A percentile compares a stretch with the other conserved stretches of the same genome.
Evolutionary conservation across 2,888 invertebrate species (phyloP).

Genomic region (Chaetoderma sp.): DNA sequence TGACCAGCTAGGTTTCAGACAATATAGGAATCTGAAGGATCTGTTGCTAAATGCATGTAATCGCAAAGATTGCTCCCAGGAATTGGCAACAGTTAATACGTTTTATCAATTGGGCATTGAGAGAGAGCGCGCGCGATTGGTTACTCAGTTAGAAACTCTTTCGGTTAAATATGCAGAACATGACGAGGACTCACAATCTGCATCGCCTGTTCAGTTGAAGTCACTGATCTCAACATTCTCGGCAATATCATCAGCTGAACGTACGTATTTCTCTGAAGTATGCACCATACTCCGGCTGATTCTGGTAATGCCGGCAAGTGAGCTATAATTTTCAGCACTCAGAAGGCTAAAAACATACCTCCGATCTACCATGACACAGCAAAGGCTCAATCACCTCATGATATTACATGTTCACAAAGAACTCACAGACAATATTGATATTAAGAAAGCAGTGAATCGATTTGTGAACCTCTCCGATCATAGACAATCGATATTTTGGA

Average conservation of each 20-base stretch:
- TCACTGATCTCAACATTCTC: neutral
- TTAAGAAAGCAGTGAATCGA: constrained; percentile 2
- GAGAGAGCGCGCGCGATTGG: neutral
- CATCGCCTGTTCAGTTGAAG: neutral
- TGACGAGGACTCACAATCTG: too few relatives aligned
- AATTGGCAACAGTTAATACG: neutral
- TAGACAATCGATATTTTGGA: neutral
- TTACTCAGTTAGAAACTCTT: too few relatives aligned
- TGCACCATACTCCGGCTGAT: neutral
- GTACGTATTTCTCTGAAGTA: neutral
- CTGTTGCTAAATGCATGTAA: neutral
- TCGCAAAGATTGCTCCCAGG: neutral
- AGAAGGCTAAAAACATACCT: neutral
- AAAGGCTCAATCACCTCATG: neutral
- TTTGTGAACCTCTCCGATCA: constrained; percentile 1
- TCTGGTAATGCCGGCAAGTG: neutral
- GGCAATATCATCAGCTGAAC: neutral
- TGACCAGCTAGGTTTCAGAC: constrained; percentile 12
- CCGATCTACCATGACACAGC: neutral
- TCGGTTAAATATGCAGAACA: neutral
- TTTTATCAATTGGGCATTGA: neutral
- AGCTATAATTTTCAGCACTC: neutral
- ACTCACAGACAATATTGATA: neutral
- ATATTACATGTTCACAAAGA: constrained; percentile 1
- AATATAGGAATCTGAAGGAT: constrained; percentile 5